Evolutionary conservation across 1,140 invertebrate species (phyloP).

Genomic region (Papilio polyxenes): DNA sequence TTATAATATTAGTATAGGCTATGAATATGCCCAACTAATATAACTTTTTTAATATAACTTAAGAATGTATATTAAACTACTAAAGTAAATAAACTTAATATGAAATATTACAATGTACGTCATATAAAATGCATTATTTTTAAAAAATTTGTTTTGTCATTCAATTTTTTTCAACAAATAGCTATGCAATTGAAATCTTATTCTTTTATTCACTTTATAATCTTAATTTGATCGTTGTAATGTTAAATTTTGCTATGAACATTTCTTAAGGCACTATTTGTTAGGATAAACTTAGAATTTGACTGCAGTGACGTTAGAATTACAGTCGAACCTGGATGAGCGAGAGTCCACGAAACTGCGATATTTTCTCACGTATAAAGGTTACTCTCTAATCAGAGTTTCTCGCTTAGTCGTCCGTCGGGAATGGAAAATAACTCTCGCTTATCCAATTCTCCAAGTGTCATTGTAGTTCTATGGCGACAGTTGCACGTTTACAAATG

Average conservation of each 20-base stretch:
- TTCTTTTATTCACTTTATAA: background rate
- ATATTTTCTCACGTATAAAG: too few species aligned
- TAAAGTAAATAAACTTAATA: background rate
- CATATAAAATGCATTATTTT: background rate
- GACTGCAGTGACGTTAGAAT: background rate
- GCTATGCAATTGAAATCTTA: background rate
- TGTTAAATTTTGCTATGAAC: conserved; percentile 1
- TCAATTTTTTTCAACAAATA: background rate
- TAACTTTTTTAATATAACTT: too few species aligned
- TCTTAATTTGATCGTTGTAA: background rate
- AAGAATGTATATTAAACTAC: too few species aligned
- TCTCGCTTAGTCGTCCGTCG: too few species aligned
- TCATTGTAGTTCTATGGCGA: background rate
- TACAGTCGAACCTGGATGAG: too few species aligned
- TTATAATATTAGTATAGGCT: too few species aligned
- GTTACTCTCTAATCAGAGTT: too few species aligned
- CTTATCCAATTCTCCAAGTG: background rate
- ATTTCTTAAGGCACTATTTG: background rate
- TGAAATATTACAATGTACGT: background rate
- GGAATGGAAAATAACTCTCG: too few species aligned
- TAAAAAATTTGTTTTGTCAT: background rate
- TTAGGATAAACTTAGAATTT: background rate
- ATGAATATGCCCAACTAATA: too few species aligned
- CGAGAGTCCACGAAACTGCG: too few species aligned
- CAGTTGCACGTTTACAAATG: background rate